Evolutionary conservation across 2,888 invertebrate genomes (phyloP).

Genomic region (Callinectes sapidus): DNA sequence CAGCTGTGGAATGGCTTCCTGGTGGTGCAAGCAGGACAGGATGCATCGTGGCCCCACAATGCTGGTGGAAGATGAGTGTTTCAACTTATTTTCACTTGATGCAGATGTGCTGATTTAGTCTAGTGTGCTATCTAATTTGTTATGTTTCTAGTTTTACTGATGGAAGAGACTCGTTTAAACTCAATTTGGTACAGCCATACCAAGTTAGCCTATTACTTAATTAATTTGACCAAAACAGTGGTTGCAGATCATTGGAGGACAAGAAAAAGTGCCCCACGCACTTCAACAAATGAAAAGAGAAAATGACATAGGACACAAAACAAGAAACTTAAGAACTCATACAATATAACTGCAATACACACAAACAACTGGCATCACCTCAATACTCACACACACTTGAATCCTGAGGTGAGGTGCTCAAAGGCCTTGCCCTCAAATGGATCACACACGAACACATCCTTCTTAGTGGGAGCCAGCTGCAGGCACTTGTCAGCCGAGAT

Average conservation of each 20-base stretch:
- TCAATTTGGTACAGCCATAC: too few relatives aligned
- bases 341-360: not conserved
- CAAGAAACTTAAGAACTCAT: not conserved
- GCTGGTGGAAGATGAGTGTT: slow-evolving; percentile 77
- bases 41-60: slow-evolving; percentile 90
- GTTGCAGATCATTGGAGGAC: too few relatives aligned
- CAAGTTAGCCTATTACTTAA: too few relatives aligned
- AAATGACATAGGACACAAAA: not conserved
- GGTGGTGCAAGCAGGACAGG: slow-evolving; percentile 83
- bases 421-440: slow-evolving; percentile 86
- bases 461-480: slow-evolving; percentile 79
- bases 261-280: too few relatives aligned
- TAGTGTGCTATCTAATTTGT: not conserved
- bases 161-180: not conserved
- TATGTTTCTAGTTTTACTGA: not conserved
- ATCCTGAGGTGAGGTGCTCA: slow-evolving; percentile 79
- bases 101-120: not conserved
- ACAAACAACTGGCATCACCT: not conserved
- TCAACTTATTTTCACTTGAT: not conserved
- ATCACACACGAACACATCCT: slow-evolving; percentile 87
- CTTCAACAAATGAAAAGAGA: not conserved
- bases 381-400: slow-evolving; percentile 83
- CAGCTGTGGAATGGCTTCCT: slow-evolving; percentile 84
- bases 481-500: slow-evolving; percentile 81
- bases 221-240: too few relatives aligned